Conservation (phyloP, 2,113 vertebrate genomes). For the Dermatemys mawii region DNA sequence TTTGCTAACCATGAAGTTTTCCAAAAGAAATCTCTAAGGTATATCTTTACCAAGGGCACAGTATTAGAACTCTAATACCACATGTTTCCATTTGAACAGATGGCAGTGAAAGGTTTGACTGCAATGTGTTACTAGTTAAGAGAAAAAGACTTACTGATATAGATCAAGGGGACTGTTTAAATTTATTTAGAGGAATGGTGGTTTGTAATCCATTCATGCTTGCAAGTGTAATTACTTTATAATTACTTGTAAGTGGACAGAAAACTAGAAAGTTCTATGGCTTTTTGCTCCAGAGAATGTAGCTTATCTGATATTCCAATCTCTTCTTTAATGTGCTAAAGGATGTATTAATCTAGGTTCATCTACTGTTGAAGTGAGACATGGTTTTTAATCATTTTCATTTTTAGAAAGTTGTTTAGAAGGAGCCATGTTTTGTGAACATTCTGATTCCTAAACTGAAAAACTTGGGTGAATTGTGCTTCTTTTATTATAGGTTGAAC, state of each 20-base stretch:
- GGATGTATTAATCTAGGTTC: background rate
- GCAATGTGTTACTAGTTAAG: constrained; percentile 81
- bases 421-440: background rate
- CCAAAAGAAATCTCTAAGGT: constrained; percentile 79
- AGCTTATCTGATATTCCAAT: background rate
- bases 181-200: constrained; percentile 72
- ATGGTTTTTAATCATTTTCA: background rate
- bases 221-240: constrained; percentile 72
- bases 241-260: constrained; percentile 65
- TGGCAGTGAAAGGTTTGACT: constrained; percentile 74
- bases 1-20: constrained; percentile 83
- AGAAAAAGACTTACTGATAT: constrained; percentile 69
- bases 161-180: constrained; percentile 78
- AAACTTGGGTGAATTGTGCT: background rate
- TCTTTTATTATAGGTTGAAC: background rate
- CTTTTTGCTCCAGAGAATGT: background rate
- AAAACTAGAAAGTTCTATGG: constrained; percentile 28
- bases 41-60: constrained; percentile 80
- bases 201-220: constrained; percentile 74
- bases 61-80: constrained; percentile 78
- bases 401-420: constrained; percentile 4
- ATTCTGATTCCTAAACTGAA: background rate
- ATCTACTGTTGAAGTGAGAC: background rate
- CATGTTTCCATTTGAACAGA: constrained; percentile 84
- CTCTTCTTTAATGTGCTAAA: background rate